These are phyloP conservation scores for Athene cunicularia DNA, from an alignment of 2,113 vertebrate species.

Conservation along the genomic window DNA sequence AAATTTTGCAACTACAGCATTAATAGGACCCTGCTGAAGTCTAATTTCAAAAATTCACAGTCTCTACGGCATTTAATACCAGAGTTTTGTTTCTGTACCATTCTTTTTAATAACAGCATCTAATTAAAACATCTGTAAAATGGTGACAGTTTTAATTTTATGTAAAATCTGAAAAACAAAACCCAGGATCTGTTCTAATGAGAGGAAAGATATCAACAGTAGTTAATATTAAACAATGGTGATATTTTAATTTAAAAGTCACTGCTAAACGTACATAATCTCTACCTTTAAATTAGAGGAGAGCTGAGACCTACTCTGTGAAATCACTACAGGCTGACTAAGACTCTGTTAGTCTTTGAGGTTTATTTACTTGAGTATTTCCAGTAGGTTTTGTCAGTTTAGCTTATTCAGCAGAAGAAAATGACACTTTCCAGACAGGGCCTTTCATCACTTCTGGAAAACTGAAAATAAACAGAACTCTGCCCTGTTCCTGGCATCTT, in stretches of 20 bases:
- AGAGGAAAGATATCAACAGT: conserved; percentile 9
- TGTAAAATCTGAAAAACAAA: conserved; percentile 69
- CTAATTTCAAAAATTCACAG: conserved; percentile 68
- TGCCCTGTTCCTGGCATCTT: neutral
- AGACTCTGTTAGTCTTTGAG: neutral
- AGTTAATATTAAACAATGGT: conserved; percentile 53
- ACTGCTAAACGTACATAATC: neutral
- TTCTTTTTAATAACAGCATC: conserved; percentile 79
- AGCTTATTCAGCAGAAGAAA: neutral
- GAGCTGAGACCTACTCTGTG: neutral
- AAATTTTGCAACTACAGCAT: conserved; percentile 70
- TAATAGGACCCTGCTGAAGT: conserved; percentile 73
- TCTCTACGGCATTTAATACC: conserved; percentile 71
- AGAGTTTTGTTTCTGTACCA: conserved; percentile 69
- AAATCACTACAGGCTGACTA: neutral
- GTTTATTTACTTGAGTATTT: neutral
- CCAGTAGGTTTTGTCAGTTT: neutral
- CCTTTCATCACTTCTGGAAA: neutral
- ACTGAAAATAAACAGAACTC: neutral
- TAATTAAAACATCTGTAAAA: conserved; percentile 85
- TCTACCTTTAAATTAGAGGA: conserved; percentile 44
- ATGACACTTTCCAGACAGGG: neutral
- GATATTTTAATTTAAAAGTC: conserved; percentile 67
- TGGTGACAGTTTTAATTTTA: conserved; percentile 77
- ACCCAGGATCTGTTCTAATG: conserved; percentile 58